A percentile compares a stretch with the other conserved stretches of the same genome.
Evolutionary conservation across 2,888 invertebrate genomes (phyloP).

Genomic region (Caenorhabditis auriculariae): DNA sequence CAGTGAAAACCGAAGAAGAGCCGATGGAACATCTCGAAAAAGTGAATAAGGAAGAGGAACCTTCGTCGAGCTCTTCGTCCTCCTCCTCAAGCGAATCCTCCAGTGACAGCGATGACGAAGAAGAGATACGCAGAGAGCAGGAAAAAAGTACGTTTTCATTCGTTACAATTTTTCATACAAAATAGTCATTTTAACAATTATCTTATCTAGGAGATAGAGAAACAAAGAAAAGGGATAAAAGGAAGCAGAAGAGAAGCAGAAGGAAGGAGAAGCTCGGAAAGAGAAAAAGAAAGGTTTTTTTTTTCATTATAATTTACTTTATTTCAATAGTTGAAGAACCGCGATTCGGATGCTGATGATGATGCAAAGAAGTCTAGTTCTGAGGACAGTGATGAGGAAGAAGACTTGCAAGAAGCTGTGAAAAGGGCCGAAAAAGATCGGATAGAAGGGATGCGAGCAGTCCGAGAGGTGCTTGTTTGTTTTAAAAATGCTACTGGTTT

Average conservation of each 20-base stretch:
- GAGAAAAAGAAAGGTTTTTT: constrained; percentile 21
- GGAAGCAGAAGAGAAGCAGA: constrained; percentile 48
- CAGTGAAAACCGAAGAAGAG: constrained; percentile 18
- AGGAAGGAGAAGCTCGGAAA: constrained; percentile 54
- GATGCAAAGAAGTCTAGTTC: constrained; percentile 2
- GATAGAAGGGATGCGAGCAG: constrained; percentile 63
- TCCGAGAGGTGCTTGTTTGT: constrained; percentile 28
- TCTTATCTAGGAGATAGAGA: constrained; percentile 29
- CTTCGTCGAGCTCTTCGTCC: constrained; percentile 14
- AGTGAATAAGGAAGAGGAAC: constrained; percentile 13
- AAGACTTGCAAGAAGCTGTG: constrained; percentile 41
- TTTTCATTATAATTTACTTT: too few relatives aligned
- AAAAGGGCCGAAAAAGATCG: constrained; percentile 41
- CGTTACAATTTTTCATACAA: too few relatives aligned
- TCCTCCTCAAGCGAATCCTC: constrained; percentile 11
- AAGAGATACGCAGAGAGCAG: constrained; percentile 22
- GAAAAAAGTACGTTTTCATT: constrained; percentile 26
- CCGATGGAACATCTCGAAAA: constrained; percentile 15
- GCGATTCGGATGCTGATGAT: constrained; percentile 13
- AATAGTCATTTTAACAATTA: too few relatives aligned
- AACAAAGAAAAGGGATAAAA: constrained; percentile 46
- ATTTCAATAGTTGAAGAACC: too few relatives aligned
- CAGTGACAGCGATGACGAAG: constrained; percentile 23
- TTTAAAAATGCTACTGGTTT: neutral
- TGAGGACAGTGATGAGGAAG: constrained; percentile 20